Evolutionary conservation across 30 jellyfish, hydroid and myxozoan species (phyloP).

Genomic region (Euphysa ruthae): DNA sequence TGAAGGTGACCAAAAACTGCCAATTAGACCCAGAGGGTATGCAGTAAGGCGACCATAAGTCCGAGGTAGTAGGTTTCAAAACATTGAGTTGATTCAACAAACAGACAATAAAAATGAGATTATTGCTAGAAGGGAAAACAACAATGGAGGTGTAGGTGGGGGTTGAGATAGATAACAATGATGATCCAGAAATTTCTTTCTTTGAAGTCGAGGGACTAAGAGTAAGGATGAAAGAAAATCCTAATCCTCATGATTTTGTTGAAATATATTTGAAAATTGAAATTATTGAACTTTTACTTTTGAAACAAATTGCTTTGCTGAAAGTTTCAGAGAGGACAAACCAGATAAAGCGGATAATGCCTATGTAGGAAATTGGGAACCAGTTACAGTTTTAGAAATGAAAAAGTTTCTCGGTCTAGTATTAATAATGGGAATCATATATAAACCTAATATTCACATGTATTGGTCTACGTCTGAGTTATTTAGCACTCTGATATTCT

Average conservation of each 20-base stretch:
- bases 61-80: too few species aligned
- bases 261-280: background rate
- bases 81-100: too few species aligned
- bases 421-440: conserved; percentile 8
- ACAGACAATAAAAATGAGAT: too few species aligned
- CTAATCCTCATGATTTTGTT: conserved; percentile 1
- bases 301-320: conserved; percentile 28
- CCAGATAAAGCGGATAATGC: background rate
- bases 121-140: too few species aligned
- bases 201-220: too few species aligned
- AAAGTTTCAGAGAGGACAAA: background rate
- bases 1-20: too few species aligned
- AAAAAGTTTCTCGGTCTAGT: background rate
- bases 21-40: too few species aligned
- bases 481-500: background rate
- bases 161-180: too few species aligned
- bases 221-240: conserved; percentile 6
- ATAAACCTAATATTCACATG: conserved; percentile 15
- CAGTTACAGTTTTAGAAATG: conserved; percentile 6
- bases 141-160: too few species aligned
- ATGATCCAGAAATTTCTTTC: too few species aligned
- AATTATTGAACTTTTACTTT: background rate
- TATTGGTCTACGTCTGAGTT: conserved; percentile 14
- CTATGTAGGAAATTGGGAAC: conserved; percentile 12
- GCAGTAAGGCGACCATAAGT: too few species aligned